These are phyloP conservation scores for Austrofundulus limnaeus DNA, from an alignment of 2,113 vertebrate species.

Conservation along the genomic window DNA sequence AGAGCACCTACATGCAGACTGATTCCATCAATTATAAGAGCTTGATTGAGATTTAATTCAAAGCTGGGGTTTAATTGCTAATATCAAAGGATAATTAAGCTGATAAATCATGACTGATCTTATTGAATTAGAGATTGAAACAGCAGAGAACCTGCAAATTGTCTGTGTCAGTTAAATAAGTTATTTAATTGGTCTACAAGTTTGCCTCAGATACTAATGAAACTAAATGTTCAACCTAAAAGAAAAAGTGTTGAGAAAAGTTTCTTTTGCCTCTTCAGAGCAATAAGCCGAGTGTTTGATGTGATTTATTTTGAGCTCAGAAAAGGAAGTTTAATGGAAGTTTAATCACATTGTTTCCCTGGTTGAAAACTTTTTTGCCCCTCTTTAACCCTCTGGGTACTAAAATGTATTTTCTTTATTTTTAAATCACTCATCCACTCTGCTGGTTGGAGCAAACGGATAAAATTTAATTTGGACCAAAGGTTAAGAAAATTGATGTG, in stretches of 20 bases:
- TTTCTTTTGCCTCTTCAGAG: background rate
- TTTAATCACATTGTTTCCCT: slow-evolving; percentile 13
- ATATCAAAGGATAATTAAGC: slow-evolving; percentile 83
- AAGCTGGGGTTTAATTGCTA: slow-evolving; percentile 83
- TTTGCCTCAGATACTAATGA: slow-evolving; percentile 67
- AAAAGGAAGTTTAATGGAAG: slow-evolving; percentile 7
- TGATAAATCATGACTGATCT: slow-evolving; percentile 84
- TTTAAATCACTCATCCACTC: too few species aligned
- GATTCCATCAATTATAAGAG: slow-evolving; percentile 81
- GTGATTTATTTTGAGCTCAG: slow-evolving; percentile 10
- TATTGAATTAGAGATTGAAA: slow-evolving; percentile 84
- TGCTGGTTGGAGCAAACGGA: too few species aligned
- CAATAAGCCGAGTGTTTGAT: background rate
- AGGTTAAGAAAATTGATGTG: too few species aligned
- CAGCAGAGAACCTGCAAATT: slow-evolving; percentile 78
- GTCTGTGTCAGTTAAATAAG: slow-evolving; percentile 80
- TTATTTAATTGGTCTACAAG: slow-evolving; percentile 74
- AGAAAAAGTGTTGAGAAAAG: slow-evolving; percentile 35
- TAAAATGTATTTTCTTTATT: too few species aligned
- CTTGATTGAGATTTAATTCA: slow-evolving; percentile 83
- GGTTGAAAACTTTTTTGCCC: background rate
- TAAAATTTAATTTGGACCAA: too few species aligned
- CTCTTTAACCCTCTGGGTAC: too few species aligned
- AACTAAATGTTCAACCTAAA: slow-evolving; percentile 41
- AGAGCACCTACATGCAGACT: slow-evolving; percentile 69